Conservation (phyloP, 2,113 vertebrate species). For the Grantiella picta region DNA sequence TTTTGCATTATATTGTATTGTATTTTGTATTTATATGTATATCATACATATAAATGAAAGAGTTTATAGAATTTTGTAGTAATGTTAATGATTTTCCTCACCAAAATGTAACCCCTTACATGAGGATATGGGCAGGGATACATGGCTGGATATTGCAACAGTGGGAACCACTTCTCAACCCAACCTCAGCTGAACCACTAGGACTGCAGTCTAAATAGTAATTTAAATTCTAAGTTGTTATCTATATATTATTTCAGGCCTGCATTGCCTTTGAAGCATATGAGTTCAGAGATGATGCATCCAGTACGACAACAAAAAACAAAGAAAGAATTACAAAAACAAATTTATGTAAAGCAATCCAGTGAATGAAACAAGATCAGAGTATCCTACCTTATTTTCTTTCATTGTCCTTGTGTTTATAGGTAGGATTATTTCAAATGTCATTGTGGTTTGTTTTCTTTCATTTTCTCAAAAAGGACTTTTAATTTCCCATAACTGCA, state of each 20-base stretch:
- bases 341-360: not conserved
- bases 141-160: not conserved
- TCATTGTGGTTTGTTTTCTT: not conserved
- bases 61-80: not conserved
- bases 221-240: not conserved
- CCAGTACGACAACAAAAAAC: not conserved
- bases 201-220: not conserved
- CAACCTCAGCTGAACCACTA: not conserved
- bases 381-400: not conserved
- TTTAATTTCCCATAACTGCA: not conserved
- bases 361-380: not conserved
- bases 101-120: not conserved
- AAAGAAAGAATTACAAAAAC: not conserved
- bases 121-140: not conserved
- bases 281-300: not conserved
- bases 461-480: not conserved
- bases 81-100: not conserved
- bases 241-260: not conserved
- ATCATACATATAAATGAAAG: not conserved
- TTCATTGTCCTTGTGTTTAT: not conserved
- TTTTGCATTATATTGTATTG: not conserved
- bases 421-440: fast-evolving
- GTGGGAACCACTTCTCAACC: not conserved
- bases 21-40: not conserved
- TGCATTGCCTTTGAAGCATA: not conserved